phyloP scores from a whole-genome alignment of 1,140 invertebrate species.

The Philopotamus ludificatus region DNA sequence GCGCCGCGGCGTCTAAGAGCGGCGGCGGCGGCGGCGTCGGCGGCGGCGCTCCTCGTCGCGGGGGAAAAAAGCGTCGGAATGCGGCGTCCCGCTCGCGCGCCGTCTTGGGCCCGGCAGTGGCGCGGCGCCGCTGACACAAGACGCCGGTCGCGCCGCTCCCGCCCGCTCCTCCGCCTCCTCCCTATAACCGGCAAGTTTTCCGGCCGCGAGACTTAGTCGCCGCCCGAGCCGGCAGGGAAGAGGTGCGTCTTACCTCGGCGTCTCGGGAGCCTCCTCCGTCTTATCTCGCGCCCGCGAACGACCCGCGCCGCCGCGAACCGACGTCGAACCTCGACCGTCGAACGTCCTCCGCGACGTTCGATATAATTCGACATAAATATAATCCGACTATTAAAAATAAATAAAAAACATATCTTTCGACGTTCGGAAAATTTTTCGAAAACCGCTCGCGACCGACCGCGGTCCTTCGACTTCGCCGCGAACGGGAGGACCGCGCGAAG shows the following conservation, averaged over 20 bases:
- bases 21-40: conserved; percentile 5
- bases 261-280: conserved; percentile 16
- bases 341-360: background rate
- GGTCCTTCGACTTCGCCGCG: background rate
- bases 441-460: background rate
- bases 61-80: conserved; percentile 17
- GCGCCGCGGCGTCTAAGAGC: conserved; percentile 26
- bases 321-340: background rate
- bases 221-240: conserved; percentile 23
- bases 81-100: conserved; percentile 18
- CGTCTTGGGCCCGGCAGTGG: conserved; percentile 14
- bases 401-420: too few species aligned
- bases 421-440: background rate
- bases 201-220: conserved; percentile 20
- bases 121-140: conserved; percentile 28
- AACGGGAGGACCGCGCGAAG: background rate
- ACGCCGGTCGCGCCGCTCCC: conserved; percentile 16
- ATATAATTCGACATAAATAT: background rate
- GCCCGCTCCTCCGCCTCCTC: conserved; percentile 1
- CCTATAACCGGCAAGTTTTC: conserved; percentile 12
- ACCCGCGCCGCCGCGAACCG: background rate
- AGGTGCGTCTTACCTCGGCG: conserved; percentile 28
- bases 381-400: too few species aligned
- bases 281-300: background rate
- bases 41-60: background rate